These are phyloP conservation scores for Cinclus cinclus DNA, from an alignment of 2,113 vertebrate genomes.

Conservation along the genomic window DNA sequence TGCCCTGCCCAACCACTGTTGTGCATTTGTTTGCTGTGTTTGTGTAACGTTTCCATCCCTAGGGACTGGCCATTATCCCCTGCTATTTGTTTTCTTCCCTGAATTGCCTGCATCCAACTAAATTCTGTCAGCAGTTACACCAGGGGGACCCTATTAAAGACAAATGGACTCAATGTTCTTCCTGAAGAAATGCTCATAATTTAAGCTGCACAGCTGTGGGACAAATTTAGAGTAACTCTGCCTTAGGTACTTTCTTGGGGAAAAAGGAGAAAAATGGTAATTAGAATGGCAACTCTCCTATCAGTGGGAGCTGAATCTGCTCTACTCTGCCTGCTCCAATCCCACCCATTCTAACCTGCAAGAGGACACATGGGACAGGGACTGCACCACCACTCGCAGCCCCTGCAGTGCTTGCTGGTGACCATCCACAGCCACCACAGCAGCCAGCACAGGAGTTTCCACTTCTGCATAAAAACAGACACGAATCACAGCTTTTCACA, in stretches of 20 bases:
- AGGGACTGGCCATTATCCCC: background rate
- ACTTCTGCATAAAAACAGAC: fast-evolving
- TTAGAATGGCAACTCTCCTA: background rate
- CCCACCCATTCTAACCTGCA: background rate
- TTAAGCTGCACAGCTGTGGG: background rate
- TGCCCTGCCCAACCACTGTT: background rate
- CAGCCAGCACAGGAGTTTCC: background rate
- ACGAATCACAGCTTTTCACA: background rate
- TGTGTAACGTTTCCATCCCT: slow-evolving; percentile 23
- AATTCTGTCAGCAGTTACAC: slow-evolving; percentile 29
- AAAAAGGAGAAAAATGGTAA: background rate
- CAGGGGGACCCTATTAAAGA: slow-evolving; percentile 2
- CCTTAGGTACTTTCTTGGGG: background rate
- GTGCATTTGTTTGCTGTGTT: slow-evolving; percentile 3
- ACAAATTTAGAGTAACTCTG: background rate
- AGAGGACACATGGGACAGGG: background rate
- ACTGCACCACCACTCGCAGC: background rate
- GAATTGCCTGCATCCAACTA: slow-evolving; percentile 35
- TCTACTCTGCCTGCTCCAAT: background rate
- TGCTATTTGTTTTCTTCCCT: slow-evolving; percentile 19
- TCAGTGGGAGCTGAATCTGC: background rate
- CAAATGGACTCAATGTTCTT: slow-evolving; percentile 28
- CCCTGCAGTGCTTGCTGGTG: background rate
- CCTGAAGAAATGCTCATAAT: slow-evolving; percentile 9
- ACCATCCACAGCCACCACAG: background rate